Percentiles rank a stretch among this genome's conserved stretches.
These are phyloP conservation scores for Gryllus longicercus DNA, from an alignment of 2,888 invertebrate genomes.

Conservation along the genomic window DNA sequence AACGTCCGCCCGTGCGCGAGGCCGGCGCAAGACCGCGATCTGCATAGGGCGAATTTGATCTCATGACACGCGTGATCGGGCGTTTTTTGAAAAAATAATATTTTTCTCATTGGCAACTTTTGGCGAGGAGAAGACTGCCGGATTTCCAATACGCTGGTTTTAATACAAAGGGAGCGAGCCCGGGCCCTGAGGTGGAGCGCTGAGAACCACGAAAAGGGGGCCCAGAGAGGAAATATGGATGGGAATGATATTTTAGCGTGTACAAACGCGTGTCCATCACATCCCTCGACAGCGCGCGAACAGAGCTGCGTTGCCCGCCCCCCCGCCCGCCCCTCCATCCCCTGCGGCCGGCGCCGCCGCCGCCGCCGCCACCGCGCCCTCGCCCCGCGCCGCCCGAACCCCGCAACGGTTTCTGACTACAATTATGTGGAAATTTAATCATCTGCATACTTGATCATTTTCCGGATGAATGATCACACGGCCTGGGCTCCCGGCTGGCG, in stretches of 20 bases:
- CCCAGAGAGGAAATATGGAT: not conserved
- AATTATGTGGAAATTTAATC: conserved; percentile 39
- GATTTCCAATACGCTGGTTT: not conserved
- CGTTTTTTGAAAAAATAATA: conserved; percentile 3
- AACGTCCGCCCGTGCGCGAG: not conserved
- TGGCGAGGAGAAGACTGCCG: not conserved
- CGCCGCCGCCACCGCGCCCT: no score
- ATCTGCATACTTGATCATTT: conserved; percentile 39
- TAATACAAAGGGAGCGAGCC: not conserved
- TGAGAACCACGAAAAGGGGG: not conserved
- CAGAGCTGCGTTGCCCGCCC: not conserved
- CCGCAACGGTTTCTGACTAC: conserved; percentile 28
- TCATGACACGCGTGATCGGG: not conserved
- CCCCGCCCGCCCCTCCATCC: not conserved
- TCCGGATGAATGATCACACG: conserved; percentile 38
- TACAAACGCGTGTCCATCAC: conserved; percentile 17
- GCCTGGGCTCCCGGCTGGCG: conserved; percentile 11
- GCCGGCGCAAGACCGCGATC: not conserved
- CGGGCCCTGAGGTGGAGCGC: conserved; percentile 6
- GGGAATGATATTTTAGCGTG: conserved; percentile 17
- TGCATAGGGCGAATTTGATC: not conserved
- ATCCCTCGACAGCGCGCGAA: not conserved
- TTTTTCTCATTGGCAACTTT: not conserved
- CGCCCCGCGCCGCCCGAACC: not conserved
- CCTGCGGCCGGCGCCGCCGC: not conserved